Evolutionary conservation across 2,113 vertebrate genomes (phyloP), one percentile per base, ranked within the genome.

Genomic region (Stercorarius parasiticus): DNA sequence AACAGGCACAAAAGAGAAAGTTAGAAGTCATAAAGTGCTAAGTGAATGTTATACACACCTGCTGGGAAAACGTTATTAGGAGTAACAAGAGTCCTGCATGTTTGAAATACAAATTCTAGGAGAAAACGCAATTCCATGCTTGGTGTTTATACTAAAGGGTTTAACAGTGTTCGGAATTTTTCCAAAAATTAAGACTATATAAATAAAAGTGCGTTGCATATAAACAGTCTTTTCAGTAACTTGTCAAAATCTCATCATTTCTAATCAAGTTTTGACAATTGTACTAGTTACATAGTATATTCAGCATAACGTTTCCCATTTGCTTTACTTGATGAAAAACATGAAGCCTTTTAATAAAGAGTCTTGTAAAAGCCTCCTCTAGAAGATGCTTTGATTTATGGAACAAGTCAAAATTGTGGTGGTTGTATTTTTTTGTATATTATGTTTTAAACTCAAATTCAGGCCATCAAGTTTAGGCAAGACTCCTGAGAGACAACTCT

Each of bases 1-100:
- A 98, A 98, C 67, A 98, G 92, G 91, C 88, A 98, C 82, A 95
- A 97, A 95, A 95, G 65, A 96, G 82, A 97, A 94, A 82, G 73
- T 98, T 95, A 97, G 65, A 87, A 76, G 26, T 89, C 90, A 87
- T 64, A 65, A 72, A 96, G 82, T 45, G n/a, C 22, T 45, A 40
- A 43, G 62, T 25, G 43, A 66, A 80, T 3, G 47, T 58, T 71
- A 50, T 0, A 38, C 62, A 81, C 76, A 82, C 61, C 88, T 86
- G 76, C 55, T 67, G 73, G 70, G 62, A 95, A 89, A 82, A 66
- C 14, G 16, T 55, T 38, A 66, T 5, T 20, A 84, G 53, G 42
- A 40, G 53, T 15, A 71, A 56, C 67, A 61, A 6, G 59, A 86
- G 30, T 6, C 62, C 86, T 81, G 59, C 10, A 0, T 29, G 70